These are phyloP conservation scores for Albula glossodonta DNA, from an alignment of 2,113 vertebrate species.

Conservation along the genomic window DNA sequence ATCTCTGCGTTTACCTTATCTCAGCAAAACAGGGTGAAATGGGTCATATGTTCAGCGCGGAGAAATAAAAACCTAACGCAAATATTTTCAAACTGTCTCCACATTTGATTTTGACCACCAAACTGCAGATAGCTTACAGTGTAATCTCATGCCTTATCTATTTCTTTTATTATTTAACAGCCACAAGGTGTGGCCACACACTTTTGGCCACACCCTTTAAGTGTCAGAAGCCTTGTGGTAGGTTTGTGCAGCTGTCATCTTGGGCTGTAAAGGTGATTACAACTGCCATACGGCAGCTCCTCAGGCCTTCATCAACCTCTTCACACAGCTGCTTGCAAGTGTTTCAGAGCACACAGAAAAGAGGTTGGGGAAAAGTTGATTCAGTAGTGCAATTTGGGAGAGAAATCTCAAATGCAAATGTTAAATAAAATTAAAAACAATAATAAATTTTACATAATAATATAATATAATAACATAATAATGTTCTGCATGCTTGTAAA, in stretches of 20 bases:
- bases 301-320: background rate
- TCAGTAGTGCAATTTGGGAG: no score
- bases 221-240: background rate
- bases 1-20: constrained; percentile 28
- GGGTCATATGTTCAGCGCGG: background rate
- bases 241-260: constrained; percentile 15
- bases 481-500: no score
- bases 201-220: background rate
- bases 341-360: background rate
- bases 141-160: background rate
- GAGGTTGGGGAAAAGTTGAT: background rate
- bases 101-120: background rate
- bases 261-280: background rate
- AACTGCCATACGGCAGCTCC: background rate
- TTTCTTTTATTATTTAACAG: background rate
- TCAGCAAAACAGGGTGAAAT: constrained; percentile 32
- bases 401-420: no score
- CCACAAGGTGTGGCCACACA: background rate
- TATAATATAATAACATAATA: no score
- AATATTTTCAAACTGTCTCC: background rate
- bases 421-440: no score
- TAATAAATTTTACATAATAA: no score
- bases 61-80: background rate
- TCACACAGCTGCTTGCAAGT: background rate
- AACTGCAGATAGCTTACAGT: background rate